Evolutionary conservation across 2,113 vertebrate genomes (phyloP), one percentile per base, ranked within the genome.

Genomic region (Recurvirostra avosetta): DNA sequence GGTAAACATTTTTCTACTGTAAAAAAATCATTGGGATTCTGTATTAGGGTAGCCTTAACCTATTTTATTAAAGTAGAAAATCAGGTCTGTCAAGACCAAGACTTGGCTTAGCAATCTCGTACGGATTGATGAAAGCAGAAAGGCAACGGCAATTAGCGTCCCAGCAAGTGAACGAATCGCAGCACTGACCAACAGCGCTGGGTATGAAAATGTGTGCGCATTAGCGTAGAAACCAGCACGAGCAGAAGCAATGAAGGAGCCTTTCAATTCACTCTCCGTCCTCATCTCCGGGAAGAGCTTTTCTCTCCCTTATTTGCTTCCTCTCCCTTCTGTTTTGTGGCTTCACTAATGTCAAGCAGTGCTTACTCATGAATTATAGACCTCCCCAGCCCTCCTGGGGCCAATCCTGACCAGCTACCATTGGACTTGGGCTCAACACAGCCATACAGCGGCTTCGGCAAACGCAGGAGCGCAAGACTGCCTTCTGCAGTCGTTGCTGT

Each of bases 111-210:
- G 53, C 32, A 5, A 21, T 32, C 36, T 77, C 83, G 9, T 1
- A 2, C 2, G 8, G 79, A 25, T 2, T 18, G 56, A 71, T 77
- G 52, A 14, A 53, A 91, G 55, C 2, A 21, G 47, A 40, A 53
- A 50, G 38, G 78, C 38, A 62, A 83, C 82, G 9, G 65, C 68
- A 94, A 94, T 88, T 34, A 89, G 80, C 68, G 59, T 17, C 66
- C 20, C 36, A 30, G 49, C 8, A 63, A 59, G 75, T 0, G 6
- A 91, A 52, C 5, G 26, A 56, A 45, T 38, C 4, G 1, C 38
- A 34, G 82, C 43, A 8, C 36, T 52, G 88, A 40, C 16, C 17
- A 4, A 17, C 2, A 55, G 23, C 1, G 30, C 76, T 8, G 36
- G 75, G 36, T 21, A 29, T 3, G 27, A 26, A 20, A 53, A 81